These are phyloP conservation scores for Heliconius himera DNA, from an alignment of 1,140 invertebrate genomes.

Conservation along the genomic window DNA sequence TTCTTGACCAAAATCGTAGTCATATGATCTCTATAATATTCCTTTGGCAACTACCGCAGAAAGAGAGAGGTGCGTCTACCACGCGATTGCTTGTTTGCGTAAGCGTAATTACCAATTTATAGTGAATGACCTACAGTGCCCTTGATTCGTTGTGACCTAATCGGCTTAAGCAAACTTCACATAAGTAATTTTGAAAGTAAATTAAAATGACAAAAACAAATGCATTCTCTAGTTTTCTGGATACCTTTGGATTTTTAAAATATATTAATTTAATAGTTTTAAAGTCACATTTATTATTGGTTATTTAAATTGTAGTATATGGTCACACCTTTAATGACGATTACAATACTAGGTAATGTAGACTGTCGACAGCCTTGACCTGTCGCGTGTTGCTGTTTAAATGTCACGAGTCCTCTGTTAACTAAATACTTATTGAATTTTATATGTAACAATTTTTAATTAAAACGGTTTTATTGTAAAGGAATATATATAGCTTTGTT, in stretches of 20 bases:
- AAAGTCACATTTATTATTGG: neutral
- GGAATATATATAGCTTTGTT: no score
- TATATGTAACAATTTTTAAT: slow-evolving; percentile 5
- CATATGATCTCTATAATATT: no score
- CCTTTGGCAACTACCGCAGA: no score
- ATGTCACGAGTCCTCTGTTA: slow-evolving; percentile 52
- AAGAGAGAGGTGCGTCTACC: no score
- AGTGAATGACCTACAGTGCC: neutral
- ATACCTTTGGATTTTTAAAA: neutral
- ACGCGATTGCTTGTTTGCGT: neutral
- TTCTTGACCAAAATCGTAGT: no score
- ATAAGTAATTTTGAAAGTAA: neutral
- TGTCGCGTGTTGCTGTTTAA: slow-evolving; percentile 66
- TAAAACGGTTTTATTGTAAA: neutral
- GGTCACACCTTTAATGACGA: slow-evolving; percentile 54
- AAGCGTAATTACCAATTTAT: neutral
- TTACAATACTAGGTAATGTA: slow-evolving; percentile 48
- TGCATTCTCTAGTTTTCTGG: neutral
- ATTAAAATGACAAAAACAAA: neutral
- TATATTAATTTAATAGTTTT: neutral
- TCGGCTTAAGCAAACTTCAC: neutral
- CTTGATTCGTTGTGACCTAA: neutral
- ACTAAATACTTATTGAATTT: slow-evolving; percentile 39
- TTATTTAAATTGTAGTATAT: neutral
- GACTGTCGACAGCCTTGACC: slow-evolving; percentile 59